Base-by-base conservation (phyloP, 30 jellyfish, hydroid and myxozoan species). In the Turritopsis dohrnii region DNA sequence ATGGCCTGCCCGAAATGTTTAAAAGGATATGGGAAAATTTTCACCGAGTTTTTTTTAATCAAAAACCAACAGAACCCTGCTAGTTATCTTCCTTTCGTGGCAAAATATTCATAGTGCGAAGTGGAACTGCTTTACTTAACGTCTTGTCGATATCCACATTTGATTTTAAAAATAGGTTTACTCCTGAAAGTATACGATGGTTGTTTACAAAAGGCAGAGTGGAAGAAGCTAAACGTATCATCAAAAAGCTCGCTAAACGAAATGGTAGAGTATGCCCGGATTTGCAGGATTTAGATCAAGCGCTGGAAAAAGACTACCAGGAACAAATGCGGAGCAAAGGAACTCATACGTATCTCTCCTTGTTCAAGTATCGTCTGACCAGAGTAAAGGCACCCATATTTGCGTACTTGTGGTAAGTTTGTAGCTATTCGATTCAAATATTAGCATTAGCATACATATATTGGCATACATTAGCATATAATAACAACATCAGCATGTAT, bases 131-230 rank as follows among this genome's bases (percentile, higher is more conserved):
- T n/a, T n/a, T n/a, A n/a, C n/a, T n/a, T n/a, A n/a, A n/a, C n/a
- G n/a, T n/a, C n/a, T n/a, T n/a, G 72, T 60, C 21, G 73, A 18
- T 60, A 18, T 21, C 21, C 31, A 69, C 0, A 9, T 7, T 69
- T 69, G 28, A 0, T 8, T 69, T 69, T 1, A 7, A 1, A 24
- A 74, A 17, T 29, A 74, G 83, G 65, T 74, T 74, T 24, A 23
- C 83, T n/a, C 83, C 83, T 7, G 83, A 74, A 72, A 74, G 83
- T 1, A 74, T 74, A 27, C 16, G 83, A 26, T 74, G 83, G 83
- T 29, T 74, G 9, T 74, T 74, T 24, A 26, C 24, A 17, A 26
- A 74, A 26, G 83, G 83, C 41, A 74, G 41, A 1, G 41, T 21
- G 0, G 83, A 74, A 29, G 26, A 74, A 24, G 83, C 83, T 0